These are phyloP conservation scores for Oceanodroma tethys DNA, from an alignment of 2,113 vertebrate species.

Conservation along the genomic window DNA sequence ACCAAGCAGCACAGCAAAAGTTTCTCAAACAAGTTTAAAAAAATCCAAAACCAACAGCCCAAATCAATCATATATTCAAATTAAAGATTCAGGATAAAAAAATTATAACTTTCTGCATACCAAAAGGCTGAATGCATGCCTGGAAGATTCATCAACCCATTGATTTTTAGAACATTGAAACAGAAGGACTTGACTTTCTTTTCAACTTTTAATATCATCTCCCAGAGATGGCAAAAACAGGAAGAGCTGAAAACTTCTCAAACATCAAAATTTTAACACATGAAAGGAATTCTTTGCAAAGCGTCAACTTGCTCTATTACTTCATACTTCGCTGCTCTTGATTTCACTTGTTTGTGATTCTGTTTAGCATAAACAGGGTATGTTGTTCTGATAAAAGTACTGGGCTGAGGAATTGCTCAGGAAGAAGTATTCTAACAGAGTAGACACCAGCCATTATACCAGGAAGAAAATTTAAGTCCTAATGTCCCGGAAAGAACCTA, in stretches of 20 bases:
- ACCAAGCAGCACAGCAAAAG: background rate
- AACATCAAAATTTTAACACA: background rate
- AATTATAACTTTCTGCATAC: background rate
- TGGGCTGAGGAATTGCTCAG: background rate
- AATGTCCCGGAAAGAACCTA: background rate
- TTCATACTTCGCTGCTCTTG: background rate
- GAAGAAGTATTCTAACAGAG: background rate
- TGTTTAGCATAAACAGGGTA: background rate
- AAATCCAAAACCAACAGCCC: background rate
- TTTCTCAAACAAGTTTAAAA: background rate
- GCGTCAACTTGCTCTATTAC: background rate
- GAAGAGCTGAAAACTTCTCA: background rate
- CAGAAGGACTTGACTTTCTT: background rate
- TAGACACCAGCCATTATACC: background rate
- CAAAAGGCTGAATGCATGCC: background rate
- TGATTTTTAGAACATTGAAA: background rate
- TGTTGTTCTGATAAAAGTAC: background rate
- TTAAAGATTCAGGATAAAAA: background rate
- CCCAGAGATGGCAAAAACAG: background rate
- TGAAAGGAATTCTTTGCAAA: background rate
- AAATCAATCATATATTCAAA: background rate
- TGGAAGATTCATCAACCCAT: background rate
- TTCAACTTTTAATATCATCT: background rate
- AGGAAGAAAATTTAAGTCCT: background rate
- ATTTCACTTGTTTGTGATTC: background rate